phyloP scores from a whole-genome alignment of 2,888 invertebrate species.

The Anodontia alba region DNA sequence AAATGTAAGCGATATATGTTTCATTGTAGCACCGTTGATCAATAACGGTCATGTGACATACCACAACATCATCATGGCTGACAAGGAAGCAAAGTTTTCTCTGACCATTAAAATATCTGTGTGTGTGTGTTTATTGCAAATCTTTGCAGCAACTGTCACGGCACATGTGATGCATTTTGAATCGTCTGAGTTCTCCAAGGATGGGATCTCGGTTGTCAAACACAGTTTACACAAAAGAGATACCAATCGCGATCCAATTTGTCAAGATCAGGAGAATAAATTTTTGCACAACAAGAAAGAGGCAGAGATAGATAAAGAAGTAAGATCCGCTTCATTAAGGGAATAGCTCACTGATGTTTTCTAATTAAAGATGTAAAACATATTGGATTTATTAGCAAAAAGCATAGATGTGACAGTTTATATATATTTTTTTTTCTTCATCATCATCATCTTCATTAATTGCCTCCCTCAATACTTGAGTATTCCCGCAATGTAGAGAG shows the following conservation, averaged over 20 bases:
- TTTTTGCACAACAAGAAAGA: constrained; percentile 37
- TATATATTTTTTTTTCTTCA: too few relatives aligned
- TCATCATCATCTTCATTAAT: too few relatives aligned
- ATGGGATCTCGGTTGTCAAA: not conserved
- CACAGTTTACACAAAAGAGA: constrained; percentile 1
- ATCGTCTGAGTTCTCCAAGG: not conserved
- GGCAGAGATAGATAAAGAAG: constrained; percentile 23
- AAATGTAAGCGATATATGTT: not conserved
- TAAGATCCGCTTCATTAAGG: too few relatives aligned
- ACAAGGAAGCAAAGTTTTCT: constrained; percentile 33
- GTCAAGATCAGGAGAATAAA: constrained; percentile 31
- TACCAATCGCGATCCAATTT: not conserved
- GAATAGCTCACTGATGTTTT: too few relatives aligned
- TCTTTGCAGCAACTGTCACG: not conserved
- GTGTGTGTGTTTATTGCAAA: not conserved
- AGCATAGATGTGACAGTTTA: too few relatives aligned
- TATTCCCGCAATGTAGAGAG: too few relatives aligned
- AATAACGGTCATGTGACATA: constrained; percentile 44
- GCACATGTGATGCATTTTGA: not conserved
- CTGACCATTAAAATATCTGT: not conserved
- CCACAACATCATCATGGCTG: constrained; percentile 60
- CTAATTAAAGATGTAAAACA: too few relatives aligned
- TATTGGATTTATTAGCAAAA: too few relatives aligned
- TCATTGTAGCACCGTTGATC: not conserved
- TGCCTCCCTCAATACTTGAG: too few relatives aligned